A percentile compares a stretch with the other conserved stretches of the same genome.
Conservation (phyloP, 2,113 vertebrate species). For the Zootoca vivipara region DNA sequence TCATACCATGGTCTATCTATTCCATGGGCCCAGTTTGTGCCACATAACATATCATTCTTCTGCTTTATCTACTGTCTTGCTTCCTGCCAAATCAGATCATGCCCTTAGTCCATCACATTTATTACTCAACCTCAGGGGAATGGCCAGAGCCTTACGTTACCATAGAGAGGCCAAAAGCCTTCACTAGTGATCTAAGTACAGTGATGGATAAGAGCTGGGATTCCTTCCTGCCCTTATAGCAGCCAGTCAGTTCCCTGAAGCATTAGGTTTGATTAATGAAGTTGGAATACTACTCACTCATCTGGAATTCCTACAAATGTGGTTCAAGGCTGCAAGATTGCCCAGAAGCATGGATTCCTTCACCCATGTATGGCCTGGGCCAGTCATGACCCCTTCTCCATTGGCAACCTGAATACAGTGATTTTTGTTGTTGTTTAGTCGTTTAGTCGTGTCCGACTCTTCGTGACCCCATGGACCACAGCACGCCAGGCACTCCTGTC, state of each 20-base stretch:
- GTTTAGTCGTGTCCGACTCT: too few species aligned
- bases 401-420: not conserved
- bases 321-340: conserved; percentile 7
- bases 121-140: not conserved
- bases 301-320: not conserved
- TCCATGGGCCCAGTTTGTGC: not conserved
- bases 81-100: conserved; percentile 6
- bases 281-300: not conserved
- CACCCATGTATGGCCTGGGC: not conserved
- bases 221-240: not conserved
- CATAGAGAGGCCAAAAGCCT: not conserved
- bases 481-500: too few species aligned
- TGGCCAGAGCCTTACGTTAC: not conserved
- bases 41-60: not conserved
- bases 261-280: conserved; percentile 14
- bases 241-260: not conserved
- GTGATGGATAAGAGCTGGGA: not conserved
- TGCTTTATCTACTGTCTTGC: conserved; percentile 12
- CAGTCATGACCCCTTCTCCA: not conserved
- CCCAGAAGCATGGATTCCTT: not conserved
- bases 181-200: not conserved
- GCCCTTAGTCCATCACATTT: conserved; percentile 26
- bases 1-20: not conserved
- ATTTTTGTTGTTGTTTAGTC: too few species aligned
- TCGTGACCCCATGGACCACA: too few species aligned